These are phyloP conservation scores for Formica aserva DNA, from an alignment of 2,888 invertebrate genomes.

Conservation along the genomic window DNA sequence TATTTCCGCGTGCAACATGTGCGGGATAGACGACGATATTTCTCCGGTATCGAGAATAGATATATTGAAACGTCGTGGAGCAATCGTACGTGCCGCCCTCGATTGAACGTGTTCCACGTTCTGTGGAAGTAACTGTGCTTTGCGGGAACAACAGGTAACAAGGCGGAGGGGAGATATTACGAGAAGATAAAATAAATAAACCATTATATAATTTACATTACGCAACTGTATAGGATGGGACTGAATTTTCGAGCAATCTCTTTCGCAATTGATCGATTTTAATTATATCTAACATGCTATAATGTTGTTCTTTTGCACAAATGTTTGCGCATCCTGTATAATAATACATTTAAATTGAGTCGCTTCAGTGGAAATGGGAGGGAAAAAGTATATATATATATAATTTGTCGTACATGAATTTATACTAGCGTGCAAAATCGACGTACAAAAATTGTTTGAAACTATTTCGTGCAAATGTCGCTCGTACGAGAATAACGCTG, in stretches of 20 bases:
- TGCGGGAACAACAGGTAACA: slow-evolving; percentile 16
- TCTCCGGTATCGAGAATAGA: slow-evolving; percentile 32
- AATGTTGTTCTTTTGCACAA: background rate
- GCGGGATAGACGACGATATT: slow-evolving; percentile 24
- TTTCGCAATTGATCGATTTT: background rate
- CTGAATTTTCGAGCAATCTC: background rate
- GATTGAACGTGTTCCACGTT: slow-evolving; percentile 14
- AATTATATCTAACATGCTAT: background rate
- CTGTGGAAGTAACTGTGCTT: background rate
- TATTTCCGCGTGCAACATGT: slow-evolving; percentile 11
- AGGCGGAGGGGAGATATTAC: background rate
- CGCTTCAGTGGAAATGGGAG: background rate
- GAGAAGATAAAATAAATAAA: slow-evolving; percentile 3
- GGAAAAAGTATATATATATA: background rate
- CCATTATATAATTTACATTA: background rate
- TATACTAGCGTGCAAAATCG: background rate
- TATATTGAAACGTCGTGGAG: slow-evolving; percentile 28
- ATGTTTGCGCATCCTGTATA: background rate
- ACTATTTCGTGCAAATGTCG: slow-evolving; percentile 18
- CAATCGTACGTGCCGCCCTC: slow-evolving; percentile 17
- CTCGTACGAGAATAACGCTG: background rate
- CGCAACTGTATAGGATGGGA: background rate
- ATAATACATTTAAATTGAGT: background rate
- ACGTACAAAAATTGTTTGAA: background rate
- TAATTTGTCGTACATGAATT: background rate